phyloP scores from a whole-genome alignment of 2,888 invertebrate genomes.

The Latheticus oryzae region DNA sequence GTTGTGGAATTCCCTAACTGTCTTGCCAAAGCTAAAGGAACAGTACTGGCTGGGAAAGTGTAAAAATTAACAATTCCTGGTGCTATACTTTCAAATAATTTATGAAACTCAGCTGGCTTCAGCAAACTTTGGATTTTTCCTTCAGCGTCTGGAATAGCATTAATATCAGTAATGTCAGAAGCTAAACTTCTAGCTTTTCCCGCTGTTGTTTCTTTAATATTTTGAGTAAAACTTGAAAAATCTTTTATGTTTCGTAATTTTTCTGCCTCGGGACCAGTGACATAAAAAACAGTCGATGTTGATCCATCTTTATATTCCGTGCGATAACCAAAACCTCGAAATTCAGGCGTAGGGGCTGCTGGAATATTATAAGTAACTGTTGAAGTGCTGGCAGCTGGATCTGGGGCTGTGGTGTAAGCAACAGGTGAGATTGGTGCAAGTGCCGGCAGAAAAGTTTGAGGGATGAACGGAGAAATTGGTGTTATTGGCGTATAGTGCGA shows the following conservation, averaged over 20 bases:
- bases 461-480: constrained; percentile 20
- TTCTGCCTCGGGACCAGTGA: constrained; percentile 52
- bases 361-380: constrained; percentile 25
- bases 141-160: constrained; percentile 39
- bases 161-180: constrained; percentile 51
- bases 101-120: constrained; percentile 30
- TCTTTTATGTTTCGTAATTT: constrained; percentile 33
- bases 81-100: constrained; percentile 40
- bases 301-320: constrained; percentile 55
- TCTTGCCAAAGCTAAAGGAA: constrained; percentile 8
- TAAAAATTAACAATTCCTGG: constrained; percentile 45
- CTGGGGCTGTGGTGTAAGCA: constrained; percentile 13
- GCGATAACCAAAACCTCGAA: constrained; percentile 57
- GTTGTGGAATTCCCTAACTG: constrained; percentile 12
- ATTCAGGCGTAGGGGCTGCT: constrained; percentile 30
- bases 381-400: constrained; percentile 1
- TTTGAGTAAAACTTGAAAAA: constrained; percentile 15
- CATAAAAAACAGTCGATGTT: constrained; percentile 55
- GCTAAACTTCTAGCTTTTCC: constrained; percentile 48
- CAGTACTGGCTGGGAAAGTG: constrained; percentile 42
- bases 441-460: constrained; percentile 30
- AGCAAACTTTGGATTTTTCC: constrained; percentile 36
- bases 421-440: constrained; percentile 22
- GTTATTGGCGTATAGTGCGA: constrained; percentile 26
- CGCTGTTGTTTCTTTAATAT: constrained; percentile 8